Percentiles rank a stretch among this genome's conserved stretches.
These are phyloP conservation scores for Patagioenas fasciata DNA, from an alignment of 2,113 vertebrate species.

Conservation along the genomic window DNA sequence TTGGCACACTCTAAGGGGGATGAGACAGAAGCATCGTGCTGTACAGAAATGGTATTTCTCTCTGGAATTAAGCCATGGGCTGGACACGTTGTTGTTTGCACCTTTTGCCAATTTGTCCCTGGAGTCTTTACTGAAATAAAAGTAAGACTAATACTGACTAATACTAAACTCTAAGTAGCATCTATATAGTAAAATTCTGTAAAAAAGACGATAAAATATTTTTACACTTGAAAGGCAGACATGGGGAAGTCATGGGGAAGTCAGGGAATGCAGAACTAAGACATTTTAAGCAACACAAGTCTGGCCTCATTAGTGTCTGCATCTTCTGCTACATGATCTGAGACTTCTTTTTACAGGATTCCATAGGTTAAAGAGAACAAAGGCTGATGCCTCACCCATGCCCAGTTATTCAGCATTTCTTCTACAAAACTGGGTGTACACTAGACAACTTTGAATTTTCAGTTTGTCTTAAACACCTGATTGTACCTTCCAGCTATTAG, in stretches of 20 bases:
- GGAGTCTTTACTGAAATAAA: background rate
- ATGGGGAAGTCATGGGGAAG: accelerated
- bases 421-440: background rate
- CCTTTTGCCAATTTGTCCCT: background rate
- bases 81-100: background rate
- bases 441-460: background rate
- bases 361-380: background rate
- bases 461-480: background rate
- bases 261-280: background rate
- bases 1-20: background rate
- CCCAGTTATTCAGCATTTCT: background rate
- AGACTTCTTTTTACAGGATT: background rate
- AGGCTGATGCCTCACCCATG: background rate
- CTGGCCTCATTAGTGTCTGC: background rate
- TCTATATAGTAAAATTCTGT: background rate
- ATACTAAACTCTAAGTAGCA: background rate
- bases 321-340: background rate
- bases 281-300: background rate
- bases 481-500: background rate
- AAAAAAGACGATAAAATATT: background rate
- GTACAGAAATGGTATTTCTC: background rate
- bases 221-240: background rate
- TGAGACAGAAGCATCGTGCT: background rate
- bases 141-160: background rate
- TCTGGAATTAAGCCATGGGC: background rate